Evolutionary conservation across 2,888 invertebrate species (phyloP), one percentile per base, ranked within the genome.

Genomic region (Suillia variegata): DNA sequence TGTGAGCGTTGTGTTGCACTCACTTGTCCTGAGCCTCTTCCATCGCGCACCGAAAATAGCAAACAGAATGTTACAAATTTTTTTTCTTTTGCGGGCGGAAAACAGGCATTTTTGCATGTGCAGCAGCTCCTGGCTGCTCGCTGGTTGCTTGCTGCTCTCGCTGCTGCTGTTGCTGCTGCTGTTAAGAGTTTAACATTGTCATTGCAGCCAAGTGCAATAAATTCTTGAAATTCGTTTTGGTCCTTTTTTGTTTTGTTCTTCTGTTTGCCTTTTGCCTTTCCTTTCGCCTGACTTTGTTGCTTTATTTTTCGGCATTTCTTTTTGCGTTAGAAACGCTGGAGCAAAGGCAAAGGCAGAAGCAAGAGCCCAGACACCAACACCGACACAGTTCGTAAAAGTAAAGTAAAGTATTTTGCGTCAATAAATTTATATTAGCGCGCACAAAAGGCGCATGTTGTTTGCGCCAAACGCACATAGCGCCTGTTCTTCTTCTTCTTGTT

Each of bases 341-440:
- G 6, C 31, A 13, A 4, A 38, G n/a, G n/a, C 3, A n/a, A 13
- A 10, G n/a, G 38, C 12, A 38, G n/a, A 38, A 13, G n/a, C 13
- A 4, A 10, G 4, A 4, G 3, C 6, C 38, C 10, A 38, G 38
- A 8, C 38, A 38, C 31, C 38, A 13, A 13, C 38, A 38, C 6
- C 12, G 38, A n/a, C n/a, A n/a, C n/a, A 38, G 6, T 31, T 31
- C 31, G 31, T 31, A 31, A n/a, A n/a, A n/a, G 26, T 26, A 6
- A 6, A 6, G 26, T 10, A 26, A 38, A 38, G 54, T 59, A 38
- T 38, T 38, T 38, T 38, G 38, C n/a, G 3, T 38, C 38, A 38
- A 38, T 38, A 38, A 38, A 38, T 38, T 38, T 38, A 38, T 38
- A 38, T 38, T 38, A 38, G 38, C 38, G 38, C 38, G 38, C n/a